A percentile compares a stretch with the other conserved stretches of the same genome.
Conservation (phyloP, 2,888 invertebrate genomes). For the Gryllus longicercus region DNA sequence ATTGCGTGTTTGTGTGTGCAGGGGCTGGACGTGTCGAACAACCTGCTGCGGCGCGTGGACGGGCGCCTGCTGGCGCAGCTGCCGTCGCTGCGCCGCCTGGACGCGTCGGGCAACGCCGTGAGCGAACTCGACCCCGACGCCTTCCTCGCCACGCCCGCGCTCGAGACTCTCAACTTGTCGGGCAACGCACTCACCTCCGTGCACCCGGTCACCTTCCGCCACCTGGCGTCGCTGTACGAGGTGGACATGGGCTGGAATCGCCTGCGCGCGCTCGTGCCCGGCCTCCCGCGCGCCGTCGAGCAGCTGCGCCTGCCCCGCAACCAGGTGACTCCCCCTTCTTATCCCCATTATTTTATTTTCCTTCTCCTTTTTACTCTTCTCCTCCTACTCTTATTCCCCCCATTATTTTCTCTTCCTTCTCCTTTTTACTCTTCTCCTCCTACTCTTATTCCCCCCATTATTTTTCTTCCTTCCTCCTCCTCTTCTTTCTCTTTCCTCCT, state of each 20-base stretch:
- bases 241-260: constrained; percentile 72
- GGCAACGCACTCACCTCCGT: constrained; percentile 66
- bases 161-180: constrained; percentile 79
- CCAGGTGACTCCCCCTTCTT: constrained; percentile 51
- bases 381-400: too few species aligned
- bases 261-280: constrained; percentile 71
- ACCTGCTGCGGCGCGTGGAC: constrained; percentile 68
- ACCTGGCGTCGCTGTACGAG: constrained; percentile 71
- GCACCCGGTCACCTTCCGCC: constrained; percentile 73
- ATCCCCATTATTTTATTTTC: too few species aligned
- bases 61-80: constrained; percentile 69
- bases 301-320: constrained; percentile 69
- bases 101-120: constrained; percentile 72
- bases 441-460: too few species aligned
- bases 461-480: too few species aligned
- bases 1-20: constrained; percentile 38
- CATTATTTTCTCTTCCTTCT: too few species aligned
- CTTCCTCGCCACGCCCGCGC: constrained; percentile 65
- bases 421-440: too few species aligned
- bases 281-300: constrained; percentile 72
- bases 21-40: constrained; percentile 75
- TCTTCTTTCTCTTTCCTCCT: too few species aligned
- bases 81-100: constrained; percentile 70
- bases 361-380: too few species aligned
- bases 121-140: constrained; percentile 67